A percentile compares a stretch with the other conserved stretches of the same genome.
These are phyloP conservation scores for Euura saliciscinereae DNA, from an alignment of 1,140 invertebrate species.

Conservation along the genomic window DNA sequence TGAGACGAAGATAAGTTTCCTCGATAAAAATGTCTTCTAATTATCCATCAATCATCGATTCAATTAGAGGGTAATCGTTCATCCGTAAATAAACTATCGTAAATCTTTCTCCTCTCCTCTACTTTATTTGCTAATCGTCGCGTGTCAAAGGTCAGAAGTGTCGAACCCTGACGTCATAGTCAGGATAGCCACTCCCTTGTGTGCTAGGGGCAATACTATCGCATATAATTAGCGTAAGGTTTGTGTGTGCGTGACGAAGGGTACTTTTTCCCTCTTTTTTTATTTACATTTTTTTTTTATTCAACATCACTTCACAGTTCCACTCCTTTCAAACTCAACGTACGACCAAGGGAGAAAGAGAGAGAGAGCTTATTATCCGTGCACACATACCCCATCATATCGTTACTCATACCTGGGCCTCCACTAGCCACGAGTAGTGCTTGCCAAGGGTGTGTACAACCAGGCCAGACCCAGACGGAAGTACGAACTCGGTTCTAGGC, in stretches of 20 bases:
- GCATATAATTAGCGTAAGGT: background rate
- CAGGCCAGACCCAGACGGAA: background rate
- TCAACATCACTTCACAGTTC: no score
- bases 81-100: no score
- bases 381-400: background rate
- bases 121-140: background rate
- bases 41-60: no score
- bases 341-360: background rate
- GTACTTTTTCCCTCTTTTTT: no score
- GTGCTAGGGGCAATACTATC: background rate
- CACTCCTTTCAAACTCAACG: no score
- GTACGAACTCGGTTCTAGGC: background rate
- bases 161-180: background rate
- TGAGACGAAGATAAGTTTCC: no score
- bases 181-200: background rate
- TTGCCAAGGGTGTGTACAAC: background rate
- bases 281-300: no score
- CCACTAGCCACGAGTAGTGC: background rate
- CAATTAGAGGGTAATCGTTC: no score
- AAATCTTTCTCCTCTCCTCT: background rate
- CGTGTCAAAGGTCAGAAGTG: constrained; percentile 4
- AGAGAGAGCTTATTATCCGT: constrained; percentile 6
- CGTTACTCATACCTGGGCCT: no score
- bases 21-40: no score
- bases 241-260: no score